phyloP scores from a whole-genome alignment of 2,888 invertebrate species.

The Malacosoma neustria region DNA sequence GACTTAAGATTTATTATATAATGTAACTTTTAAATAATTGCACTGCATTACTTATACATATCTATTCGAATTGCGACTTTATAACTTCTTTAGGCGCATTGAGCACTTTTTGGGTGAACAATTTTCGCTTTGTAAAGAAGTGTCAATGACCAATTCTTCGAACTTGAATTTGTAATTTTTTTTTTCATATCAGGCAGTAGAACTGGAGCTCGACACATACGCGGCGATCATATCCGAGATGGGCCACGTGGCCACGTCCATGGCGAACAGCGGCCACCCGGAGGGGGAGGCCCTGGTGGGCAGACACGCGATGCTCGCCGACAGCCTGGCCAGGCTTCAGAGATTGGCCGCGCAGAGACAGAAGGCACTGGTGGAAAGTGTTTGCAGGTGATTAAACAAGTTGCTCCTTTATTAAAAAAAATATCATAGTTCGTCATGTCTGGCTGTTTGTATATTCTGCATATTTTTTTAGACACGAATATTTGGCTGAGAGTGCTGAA shows the following conservation, averaged over 20 bases:
- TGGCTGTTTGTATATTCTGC: not conserved
- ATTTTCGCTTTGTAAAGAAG: no score
- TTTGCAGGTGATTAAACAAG: conserved; percentile 75
- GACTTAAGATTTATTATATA: no score
- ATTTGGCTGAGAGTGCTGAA: conserved; percentile 91
- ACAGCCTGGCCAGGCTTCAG: conserved; percentile 87
- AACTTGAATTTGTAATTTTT: no score
- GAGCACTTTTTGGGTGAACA: no score
- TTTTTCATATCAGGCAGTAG: conserved; percentile 85
- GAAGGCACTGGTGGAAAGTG: conserved; percentile 91
- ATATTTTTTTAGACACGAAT: conserved; percentile 81
- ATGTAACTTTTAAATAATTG: no score
- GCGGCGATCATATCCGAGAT: conserved; percentile 94
- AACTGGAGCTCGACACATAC: conserved; percentile 93
- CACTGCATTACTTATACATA: no score
- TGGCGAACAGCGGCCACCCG: conserved; percentile 88
- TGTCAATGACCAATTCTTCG: no score
- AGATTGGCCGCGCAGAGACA: conserved; percentile 86
- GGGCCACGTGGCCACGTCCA: conserved; percentile 87
- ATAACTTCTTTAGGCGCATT: no score
- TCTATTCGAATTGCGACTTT: no score
- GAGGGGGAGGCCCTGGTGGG: conserved; percentile 87
- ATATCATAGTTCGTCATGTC: no score
- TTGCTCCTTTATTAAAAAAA: no score
- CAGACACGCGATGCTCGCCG: conserved; percentile 83